Evolutionary conservation across 2,797 vertebrate species (phyloP).

Genomic region (Ctenosaura bakeri): DNA sequence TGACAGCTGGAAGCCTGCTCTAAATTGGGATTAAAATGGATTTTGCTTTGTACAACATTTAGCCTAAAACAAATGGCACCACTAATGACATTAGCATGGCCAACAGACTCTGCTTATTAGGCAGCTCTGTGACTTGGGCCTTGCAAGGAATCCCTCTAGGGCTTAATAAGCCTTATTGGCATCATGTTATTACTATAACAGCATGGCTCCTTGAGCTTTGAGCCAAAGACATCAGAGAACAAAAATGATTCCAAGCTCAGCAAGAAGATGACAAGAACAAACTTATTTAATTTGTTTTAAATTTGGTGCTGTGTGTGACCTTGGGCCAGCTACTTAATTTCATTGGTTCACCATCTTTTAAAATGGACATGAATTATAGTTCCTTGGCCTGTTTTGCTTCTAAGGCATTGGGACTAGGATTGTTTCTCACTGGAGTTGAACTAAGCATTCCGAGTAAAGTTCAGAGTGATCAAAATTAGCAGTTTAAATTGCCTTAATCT

Average conservation of each 20-base stretch:
- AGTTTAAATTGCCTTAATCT: constrained; percentile 26
- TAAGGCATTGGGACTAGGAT: background rate
- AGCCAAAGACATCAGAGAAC: constrained; percentile 28
- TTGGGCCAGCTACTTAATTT: constrained; percentile 23
- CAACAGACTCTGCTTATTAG: constrained; percentile 18
- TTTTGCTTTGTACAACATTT: constrained; percentile 43
- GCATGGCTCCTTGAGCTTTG: background rate
- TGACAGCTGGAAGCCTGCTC: constrained; percentile 10
- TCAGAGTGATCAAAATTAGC: constrained; percentile 31
- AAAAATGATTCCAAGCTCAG: constrained; percentile 26
- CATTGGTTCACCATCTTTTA: constrained; percentile 15
- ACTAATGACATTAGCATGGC: background rate
- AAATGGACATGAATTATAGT: constrained; percentile 9
- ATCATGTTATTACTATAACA: background rate
- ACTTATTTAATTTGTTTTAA: constrained; percentile 38
- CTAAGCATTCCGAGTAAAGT: constrained; percentile 27
- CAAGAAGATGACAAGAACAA: constrained; percentile 38
- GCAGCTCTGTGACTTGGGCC: constrained; percentile 8
- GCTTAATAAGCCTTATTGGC: background rate
- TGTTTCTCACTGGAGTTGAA: constrained; percentile 27
- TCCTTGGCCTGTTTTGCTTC: constrained; percentile 1
- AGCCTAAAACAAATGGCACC: background rate
- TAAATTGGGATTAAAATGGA: constrained; percentile 16
- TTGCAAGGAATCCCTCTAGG: background rate
- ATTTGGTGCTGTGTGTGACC: constrained; percentile 18